Base-by-base conservation (phyloP, 2,113 vertebrate species). In the Noctilio leporinus region DNA sequence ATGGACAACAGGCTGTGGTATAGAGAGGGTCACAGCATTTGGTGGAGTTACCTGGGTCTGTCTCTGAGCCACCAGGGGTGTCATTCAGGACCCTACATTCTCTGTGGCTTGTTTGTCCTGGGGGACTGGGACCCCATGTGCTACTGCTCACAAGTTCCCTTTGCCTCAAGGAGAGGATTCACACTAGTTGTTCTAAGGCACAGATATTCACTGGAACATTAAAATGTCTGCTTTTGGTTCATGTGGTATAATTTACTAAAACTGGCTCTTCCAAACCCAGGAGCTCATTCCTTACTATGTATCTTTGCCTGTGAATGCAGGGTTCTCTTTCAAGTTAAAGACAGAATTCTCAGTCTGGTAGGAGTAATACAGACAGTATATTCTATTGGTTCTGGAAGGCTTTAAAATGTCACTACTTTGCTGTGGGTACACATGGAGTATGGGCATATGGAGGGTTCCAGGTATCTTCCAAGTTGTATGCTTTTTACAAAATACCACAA, bases 1-100 rank as follows among this genome's bases (percentile, higher is more conserved):
- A 96, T 95, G 93, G 92, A 96, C 93, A 95, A 69, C 82, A 97
- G 91, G 89, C 30, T 89, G 75, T 69, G 33, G 40, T 70, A 55
- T 8, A 93, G 97, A 73, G 87, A 73, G 90, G 67, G 81, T 72
- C 43, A 69, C 3, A 1, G 30, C 30, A 77, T 14, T 0, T 90
- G 89, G 77, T 20, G 51, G n/a, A 93, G 77, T 76, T 55, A 87
- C 84, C 69, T 1, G 3, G 33, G 89, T 64, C 70, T 95, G 83
- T 75, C 77, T 96, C 67, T 82, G 78, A 67, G 77, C 75, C 70
- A 87, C 33, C n/a, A 91, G 85, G 45, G 24, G 55, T 19, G 10
- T 40, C 10, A 20, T 3, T 3, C 0, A 85, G 64, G 64, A 96
- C 12, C 82, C 69, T 55, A 43, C 15, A 38, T 59, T 76, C 35